Evolutionary conservation across 2,888 invertebrate species (phyloP), one percentile per base, ranked within the genome.

Genomic region (Malacosoma neustria): DNA sequence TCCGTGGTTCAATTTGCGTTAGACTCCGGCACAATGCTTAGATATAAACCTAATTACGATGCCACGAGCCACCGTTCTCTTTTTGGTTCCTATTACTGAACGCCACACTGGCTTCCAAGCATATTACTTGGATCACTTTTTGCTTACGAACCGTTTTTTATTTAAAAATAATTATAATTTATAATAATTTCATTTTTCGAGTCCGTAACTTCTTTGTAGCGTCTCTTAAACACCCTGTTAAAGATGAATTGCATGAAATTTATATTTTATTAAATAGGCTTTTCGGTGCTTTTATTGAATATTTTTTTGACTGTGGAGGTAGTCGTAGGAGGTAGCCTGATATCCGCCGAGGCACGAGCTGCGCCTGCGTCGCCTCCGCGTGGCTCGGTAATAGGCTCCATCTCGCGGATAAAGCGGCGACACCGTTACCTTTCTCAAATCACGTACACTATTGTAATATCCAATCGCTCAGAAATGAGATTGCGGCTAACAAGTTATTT

Each of bases 401-500:
- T 71, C 79, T 73, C 59, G 70, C 72, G 84, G 84, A 84, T 84
- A 82, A 84, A 81, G 82, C 81, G 62, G 64, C 69, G 71, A 76
- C 73, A 82, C 85, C 85, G 85, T 84, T 85, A 85, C 82, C 79
- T 82, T 79, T 81, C 84, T 81, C 84, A 79, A 79, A 82, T 82
- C 85, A 85, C 85, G 85, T 85, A 81, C 85, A 79, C 85, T 80
- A 85, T 85, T 85, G 85, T 84, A 81, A 84, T 82, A 84, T 80
- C 81, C 85, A 85, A 84, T 82, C 81, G 82, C 68, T 72, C 72
- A 77, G 84, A 84, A 85, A 85, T 85, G 85, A 85, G 85, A 84
- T 85, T 81, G 85, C 85, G 80, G 84, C 85, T 85, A 85, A 85
- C 85, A 85, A 85, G 85, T 85, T 85, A 85, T 84, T 85, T 85